Evolutionary conservation across 2,888 invertebrate species (phyloP).

Genomic region (Acheta domesticus): DNA sequence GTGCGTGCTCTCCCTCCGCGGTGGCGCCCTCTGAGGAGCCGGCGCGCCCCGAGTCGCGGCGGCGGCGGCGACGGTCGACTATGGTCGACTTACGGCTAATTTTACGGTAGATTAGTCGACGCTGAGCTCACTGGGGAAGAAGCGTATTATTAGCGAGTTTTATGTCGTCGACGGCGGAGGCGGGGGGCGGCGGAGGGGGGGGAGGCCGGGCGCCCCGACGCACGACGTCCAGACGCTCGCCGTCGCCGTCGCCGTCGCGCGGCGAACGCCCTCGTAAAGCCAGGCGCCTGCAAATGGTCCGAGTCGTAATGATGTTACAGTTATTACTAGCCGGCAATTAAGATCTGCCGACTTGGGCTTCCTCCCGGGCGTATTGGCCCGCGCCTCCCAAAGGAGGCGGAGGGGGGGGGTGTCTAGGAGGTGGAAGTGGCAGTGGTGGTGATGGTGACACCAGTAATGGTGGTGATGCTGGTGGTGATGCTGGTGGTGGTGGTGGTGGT

Average conservation of each 20-base stretch:
- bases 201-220: neutral
- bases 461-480: no score
- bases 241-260: neutral
- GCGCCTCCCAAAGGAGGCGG: neutral
- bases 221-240: no score
- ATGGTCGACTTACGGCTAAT: neutral
- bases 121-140: neutral
- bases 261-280: neutral
- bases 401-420: neutral
- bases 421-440: neutral
- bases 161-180: neutral
- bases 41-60: neutral
- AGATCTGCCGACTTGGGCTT: neutral
- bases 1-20: no score
- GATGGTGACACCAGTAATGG: neutral
- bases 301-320: neutral
- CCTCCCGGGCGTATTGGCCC: neutral
- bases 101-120: slow-evolving; percentile 1
- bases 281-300: neutral
- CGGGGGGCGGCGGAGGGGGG: neutral
- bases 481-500: no score
- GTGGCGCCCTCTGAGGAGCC: no score
- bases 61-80: neutral
- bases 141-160: neutral
- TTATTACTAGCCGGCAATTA: slow-evolving; percentile 3